phyloP scores from a whole-genome alignment of 2,113 vertebrate genomes.

The Nothoprocta perdicaria region DNA sequence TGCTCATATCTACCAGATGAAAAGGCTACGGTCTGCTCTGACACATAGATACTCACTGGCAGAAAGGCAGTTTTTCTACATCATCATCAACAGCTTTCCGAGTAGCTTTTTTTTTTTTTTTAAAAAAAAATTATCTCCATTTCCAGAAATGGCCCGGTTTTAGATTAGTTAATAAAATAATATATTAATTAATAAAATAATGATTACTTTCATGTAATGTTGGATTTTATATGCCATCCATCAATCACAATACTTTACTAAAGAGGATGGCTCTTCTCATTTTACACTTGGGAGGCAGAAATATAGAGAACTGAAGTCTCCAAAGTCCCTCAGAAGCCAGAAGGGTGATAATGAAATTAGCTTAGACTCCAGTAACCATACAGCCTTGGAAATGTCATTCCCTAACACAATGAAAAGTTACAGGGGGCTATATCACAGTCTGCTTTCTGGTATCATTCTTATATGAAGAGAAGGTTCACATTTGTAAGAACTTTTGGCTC shows the following conservation, averaged over 20 bases:
- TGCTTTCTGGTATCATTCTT: neutral
- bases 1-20: rapidly evolving
- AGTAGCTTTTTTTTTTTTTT: neutral
- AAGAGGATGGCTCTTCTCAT: neutral
- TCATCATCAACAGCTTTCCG: neutral
- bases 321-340: neutral
- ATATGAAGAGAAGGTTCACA: rapidly evolving
- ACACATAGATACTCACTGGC: neutral
- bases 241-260: neutral
- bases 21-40: neutral
- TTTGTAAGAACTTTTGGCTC: neutral
- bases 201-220: neutral
- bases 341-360: neutral
- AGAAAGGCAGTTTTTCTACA: neutral
- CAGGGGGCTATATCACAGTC: neutral
- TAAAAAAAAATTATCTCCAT: neutral
- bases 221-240: neutral
- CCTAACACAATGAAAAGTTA: neutral
- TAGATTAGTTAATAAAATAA: neutral
- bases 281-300: neutral
- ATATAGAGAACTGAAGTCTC: neutral
- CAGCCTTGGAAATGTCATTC: neutral
- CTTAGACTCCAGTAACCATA: neutral
- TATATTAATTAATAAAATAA: neutral
- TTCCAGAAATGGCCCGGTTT: neutral